A percentile compares a stretch with the other conserved stretches of the same genome.
phyloP scores from a whole-genome alignment of 2,113 vertebrate species.

The Sminthopsis crassicaudata region DNA sequence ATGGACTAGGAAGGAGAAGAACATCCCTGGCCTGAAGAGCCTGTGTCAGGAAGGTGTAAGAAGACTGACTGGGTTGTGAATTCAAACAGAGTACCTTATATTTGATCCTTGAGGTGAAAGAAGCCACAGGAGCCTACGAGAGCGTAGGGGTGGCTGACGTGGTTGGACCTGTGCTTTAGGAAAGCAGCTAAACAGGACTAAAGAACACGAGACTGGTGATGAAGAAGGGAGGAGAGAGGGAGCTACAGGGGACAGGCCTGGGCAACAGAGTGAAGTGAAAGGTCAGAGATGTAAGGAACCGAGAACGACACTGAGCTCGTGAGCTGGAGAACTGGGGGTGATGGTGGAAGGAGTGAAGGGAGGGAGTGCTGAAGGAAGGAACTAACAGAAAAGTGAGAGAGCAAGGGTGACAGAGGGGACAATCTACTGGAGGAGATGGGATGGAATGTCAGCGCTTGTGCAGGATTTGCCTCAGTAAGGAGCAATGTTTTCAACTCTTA shows the following conservation, averaged over 20 bases:
- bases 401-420: background rate
- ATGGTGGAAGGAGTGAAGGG: background rate
- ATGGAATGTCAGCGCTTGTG: background rate
- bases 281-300: background rate
- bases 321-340: background rate
- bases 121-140: background rate
- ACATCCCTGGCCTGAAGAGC: background rate
- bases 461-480: background rate
- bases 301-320: background rate
- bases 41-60: too few relatives aligned
- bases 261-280: background rate
- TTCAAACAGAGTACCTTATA: background rate
- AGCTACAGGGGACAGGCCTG: background rate
- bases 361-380: background rate
- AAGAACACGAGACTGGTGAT: background rate
- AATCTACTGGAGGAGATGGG: background rate
- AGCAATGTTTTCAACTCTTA: constrained; percentile 7
- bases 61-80: background rate
- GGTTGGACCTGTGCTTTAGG: too few relatives aligned
- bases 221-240: background rate
- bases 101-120: background rate
- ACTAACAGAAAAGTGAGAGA: background rate
- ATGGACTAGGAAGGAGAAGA: background rate
- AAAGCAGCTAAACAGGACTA: background rate
- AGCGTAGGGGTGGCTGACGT: too few relatives aligned